phyloP scores from a whole-genome alignment of 2,113 vertebrate species.

The Sceloporus tristichus region DNA sequence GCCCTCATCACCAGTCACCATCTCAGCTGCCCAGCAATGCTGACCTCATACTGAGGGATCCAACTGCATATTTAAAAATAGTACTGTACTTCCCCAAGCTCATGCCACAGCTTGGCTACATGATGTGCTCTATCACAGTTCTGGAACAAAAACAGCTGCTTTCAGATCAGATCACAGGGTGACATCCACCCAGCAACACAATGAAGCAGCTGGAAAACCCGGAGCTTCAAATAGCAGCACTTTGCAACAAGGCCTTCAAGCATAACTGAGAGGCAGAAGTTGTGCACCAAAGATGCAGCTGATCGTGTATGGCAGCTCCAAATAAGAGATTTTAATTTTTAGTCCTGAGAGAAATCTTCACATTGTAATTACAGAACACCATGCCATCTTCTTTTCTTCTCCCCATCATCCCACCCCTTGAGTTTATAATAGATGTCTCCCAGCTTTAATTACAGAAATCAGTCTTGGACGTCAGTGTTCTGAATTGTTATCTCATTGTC shows the following conservation, averaged over 20 bases:
- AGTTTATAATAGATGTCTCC: slow-evolving; percentile 2
- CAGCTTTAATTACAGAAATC: slow-evolving; percentile 20
- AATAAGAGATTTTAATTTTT: slow-evolving; percentile 23
- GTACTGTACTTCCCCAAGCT: neutral
- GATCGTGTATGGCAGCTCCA: neutral
- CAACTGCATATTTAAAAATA: slow-evolving; percentile 31
- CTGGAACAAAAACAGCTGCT: slow-evolving; percentile 19
- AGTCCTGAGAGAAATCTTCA: slow-evolving; percentile 30
- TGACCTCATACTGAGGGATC: neutral
- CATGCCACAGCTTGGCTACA: neutral
- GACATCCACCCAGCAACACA: neutral
- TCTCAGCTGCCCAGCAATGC: slow-evolving; percentile 1
- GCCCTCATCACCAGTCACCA: neutral
- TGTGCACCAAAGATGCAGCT: slow-evolving; percentile 4
- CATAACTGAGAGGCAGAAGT: slow-evolving; percentile 9
- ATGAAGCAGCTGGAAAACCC: slow-evolving; percentile 33
- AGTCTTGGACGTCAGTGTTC: slow-evolving; percentile 5
- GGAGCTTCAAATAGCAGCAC: slow-evolving; percentile 19
- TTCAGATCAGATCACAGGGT: slow-evolving; percentile 8
- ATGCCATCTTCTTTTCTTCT: neutral
- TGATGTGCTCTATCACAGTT: neutral
- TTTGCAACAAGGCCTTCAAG: slow-evolving; percentile 10
- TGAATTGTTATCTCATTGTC: slow-evolving; percentile 3
- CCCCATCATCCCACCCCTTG: neutral
- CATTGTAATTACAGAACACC: slow-evolving; percentile 12